These are phyloP conservation scores for Dermatemys mawii DNA, from an alignment of 2,113 vertebrate genomes.

Conservation along the genomic window DNA sequence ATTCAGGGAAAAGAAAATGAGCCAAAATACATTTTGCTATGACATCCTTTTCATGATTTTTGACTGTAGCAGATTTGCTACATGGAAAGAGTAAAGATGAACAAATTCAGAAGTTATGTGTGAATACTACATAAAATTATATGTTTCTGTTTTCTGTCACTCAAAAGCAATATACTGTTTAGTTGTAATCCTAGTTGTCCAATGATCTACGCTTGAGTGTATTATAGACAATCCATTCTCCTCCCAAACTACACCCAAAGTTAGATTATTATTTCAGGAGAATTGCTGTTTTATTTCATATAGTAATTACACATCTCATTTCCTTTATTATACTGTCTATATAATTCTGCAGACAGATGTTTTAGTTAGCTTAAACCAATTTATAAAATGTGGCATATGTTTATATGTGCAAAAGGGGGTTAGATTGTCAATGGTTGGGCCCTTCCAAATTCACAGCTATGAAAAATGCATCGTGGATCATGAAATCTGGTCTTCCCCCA, in stretches of 20 bases:
- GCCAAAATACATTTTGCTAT: slow-evolving; percentile 26
- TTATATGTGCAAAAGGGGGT: neutral
- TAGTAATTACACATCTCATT: slow-evolving; percentile 13
- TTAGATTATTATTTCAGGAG: slow-evolving; percentile 5
- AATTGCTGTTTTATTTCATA: slow-evolving; percentile 13
- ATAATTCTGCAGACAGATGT: neutral
- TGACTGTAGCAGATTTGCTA: neutral
- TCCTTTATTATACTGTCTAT: neutral
- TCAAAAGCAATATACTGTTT: neutral
- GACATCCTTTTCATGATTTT: neutral
- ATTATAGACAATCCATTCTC: neutral
- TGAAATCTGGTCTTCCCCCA: no score
- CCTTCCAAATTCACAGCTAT: no score
- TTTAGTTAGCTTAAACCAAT: neutral
- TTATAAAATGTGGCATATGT: neutral
- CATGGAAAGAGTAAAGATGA: neutral
- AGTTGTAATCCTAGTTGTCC: slow-evolving; percentile 2
- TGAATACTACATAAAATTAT: neutral
- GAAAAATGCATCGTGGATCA: no score
- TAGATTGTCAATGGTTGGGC: neutral
- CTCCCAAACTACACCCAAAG: neutral
- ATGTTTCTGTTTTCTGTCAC: neutral
- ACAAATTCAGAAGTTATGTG: neutral
- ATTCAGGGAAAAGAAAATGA: neutral
- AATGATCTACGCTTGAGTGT: neutral